phyloP scores from a whole-genome alignment of 2,888 invertebrate genomes.

The Rhingia rostrata region DNA sequence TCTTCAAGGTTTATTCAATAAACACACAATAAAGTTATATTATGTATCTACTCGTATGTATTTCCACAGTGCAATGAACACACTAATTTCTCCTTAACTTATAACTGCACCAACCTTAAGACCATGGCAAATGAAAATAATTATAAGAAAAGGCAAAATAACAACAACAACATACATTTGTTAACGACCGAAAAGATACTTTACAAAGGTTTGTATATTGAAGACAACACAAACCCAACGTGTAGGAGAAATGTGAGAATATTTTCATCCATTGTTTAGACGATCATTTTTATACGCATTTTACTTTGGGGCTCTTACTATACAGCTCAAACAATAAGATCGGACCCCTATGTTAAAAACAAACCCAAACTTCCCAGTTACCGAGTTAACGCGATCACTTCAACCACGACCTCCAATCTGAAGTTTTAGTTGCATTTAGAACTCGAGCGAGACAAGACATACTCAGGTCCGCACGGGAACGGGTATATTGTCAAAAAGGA shows the following conservation, averaged over 20 bases:
- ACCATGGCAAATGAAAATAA: slow-evolving; percentile 68
- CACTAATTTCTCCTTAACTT: slow-evolving; percentile 62
- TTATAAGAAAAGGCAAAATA: slow-evolving; percentile 45
- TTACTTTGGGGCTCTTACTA: slow-evolving; percentile 39
- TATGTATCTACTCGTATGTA: slow-evolving; percentile 7
- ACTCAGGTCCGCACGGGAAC: slow-evolving; percentile 27
- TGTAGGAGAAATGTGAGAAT: slow-evolving; percentile 73
- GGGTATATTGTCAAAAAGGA: slow-evolving; percentile 28
- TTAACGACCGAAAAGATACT: slow-evolving; percentile 54
- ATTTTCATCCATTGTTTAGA: slow-evolving; percentile 66
- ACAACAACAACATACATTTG: slow-evolving; percentile 27
- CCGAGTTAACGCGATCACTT: slow-evolving; percentile 59
- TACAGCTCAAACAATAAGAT: slow-evolving; percentile 39
- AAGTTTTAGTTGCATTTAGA: slow-evolving; percentile 76
- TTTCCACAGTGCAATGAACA: slow-evolving; percentile 62
- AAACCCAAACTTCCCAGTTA: slow-evolving; percentile 54
- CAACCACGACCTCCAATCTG: slow-evolving; percentile 58
- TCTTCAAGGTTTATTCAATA: slow-evolving; percentile 57
- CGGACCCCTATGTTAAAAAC: slow-evolving; percentile 55
- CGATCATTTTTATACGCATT: slow-evolving; percentile 57
- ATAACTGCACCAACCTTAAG: slow-evolving; percentile 49
- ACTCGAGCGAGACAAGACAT: slow-evolving; percentile 74
- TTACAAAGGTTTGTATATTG: slow-evolving; percentile 46
- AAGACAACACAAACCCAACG: slow-evolving; percentile 43
- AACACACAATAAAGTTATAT: slow-evolving; percentile 45